Evolutionary conservation across 2,797 vertebrate species (phyloP), one percentile per base, ranked within the genome.

Genomic region (Sebastiscus tertius): DNA sequence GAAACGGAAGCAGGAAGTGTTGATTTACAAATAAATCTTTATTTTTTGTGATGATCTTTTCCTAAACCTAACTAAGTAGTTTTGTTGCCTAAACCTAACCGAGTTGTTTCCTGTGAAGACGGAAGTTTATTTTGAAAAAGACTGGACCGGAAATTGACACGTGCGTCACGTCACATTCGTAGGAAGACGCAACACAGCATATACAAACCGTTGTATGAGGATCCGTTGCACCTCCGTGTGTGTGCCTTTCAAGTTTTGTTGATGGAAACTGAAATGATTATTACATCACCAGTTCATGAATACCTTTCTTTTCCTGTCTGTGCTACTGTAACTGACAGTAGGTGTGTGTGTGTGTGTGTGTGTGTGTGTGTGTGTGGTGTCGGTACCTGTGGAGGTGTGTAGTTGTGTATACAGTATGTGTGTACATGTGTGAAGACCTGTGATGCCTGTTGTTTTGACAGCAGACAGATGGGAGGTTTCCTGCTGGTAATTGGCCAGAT

Each of bases 401-500:
- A 9, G 27, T 3, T 34, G 24, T 56, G 1, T 29, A 14, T 55
- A 42, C 49, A n/a, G 55, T 46, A 11, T 29, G 16, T 66, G 39
- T 11, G 2, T 34, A 14, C 61, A 33, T 83, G 49, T 81, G 61
- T 77, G 18, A 49, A 55, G 31, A 63, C 14, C 56, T 59, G 52
- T 79, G 75, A 84, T 64, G 83, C 22, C 12, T 82, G 61, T 70
- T 87, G 82, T 85, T 90, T 88, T 90, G 90, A 90, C 90, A 88
- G 86, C 72, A 77, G 64, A 83, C 90, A 92, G 89, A 90, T 86
- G 88, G 71, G 64, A 86, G 39, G 46, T 52, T 71, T 87, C 77
- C 79, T 80, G 61, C 69, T 80, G 74, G 75, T 91, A 89, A 89
- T 87, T 87, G 81, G 84, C 83, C 85, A 77, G 82, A 84, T 88